These are phyloP conservation scores for Apocrypta bakeri DNA, from an alignment of 1,140 invertebrate genomes.

Conservation along the genomic window DNA sequence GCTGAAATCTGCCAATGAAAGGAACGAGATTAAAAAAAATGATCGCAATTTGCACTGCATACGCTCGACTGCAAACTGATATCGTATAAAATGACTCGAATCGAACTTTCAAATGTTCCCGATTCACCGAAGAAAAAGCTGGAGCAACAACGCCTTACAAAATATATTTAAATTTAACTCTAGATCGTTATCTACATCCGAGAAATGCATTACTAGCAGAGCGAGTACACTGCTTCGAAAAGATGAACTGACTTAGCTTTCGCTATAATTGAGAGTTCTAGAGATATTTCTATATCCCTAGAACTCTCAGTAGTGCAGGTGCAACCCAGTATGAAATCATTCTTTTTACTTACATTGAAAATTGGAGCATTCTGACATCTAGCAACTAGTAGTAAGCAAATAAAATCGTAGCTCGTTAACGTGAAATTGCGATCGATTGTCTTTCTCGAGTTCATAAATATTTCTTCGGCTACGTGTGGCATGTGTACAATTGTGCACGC, in stretches of 20 bases:
- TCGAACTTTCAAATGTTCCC: conserved; percentile 28
- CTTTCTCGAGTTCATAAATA: not conserved
- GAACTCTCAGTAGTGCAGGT: no score
- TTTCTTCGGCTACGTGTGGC: no score
- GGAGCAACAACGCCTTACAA: not conserved
- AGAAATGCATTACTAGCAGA: no score
- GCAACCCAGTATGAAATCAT: no score
- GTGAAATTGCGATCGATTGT: not conserved
- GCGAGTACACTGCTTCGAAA: no score
- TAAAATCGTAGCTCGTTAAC: not conserved
- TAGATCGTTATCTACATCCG: no score
- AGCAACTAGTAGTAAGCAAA: not conserved
- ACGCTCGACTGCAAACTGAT: not conserved
- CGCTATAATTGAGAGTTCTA: no score
- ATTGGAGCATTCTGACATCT: not conserved
- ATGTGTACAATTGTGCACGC: no score
- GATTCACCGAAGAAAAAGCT: conserved; percentile 15
- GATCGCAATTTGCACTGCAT: not conserved
- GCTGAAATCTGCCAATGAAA: conserved; percentile 38
- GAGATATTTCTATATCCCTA: no score
- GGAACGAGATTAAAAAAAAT: conserved; percentile 28
- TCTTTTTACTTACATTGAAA: conserved; percentile 17
- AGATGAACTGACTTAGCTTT: no score
- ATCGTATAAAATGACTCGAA: conserved; percentile 43
- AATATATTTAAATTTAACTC: no score